These are phyloP conservation scores for Acleris literana DNA, from an alignment of 2,888 invertebrate genomes.

Conservation along the genomic window DNA sequence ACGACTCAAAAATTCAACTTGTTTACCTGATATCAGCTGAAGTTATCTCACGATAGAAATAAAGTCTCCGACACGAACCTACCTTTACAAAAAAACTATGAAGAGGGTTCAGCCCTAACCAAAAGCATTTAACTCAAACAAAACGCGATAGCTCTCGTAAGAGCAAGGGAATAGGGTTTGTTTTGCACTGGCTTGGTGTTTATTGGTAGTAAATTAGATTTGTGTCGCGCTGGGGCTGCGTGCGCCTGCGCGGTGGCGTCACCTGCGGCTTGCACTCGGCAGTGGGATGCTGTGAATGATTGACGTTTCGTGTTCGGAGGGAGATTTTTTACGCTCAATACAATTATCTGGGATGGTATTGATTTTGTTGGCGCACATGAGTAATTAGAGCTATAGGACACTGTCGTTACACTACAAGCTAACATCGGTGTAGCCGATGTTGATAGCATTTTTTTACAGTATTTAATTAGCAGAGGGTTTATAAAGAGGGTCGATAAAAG, in stretches of 20 bases:
- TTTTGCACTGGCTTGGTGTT: conserved; percentile 36
- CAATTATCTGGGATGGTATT: background rate
- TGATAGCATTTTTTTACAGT: too few relatives aligned
- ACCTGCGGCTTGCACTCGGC: conserved; percentile 57
- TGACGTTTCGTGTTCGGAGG: conserved; percentile 38
- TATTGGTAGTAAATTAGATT: conserved; percentile 41
- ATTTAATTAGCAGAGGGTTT: too few relatives aligned
- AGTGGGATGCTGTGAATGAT: conserved; percentile 39
- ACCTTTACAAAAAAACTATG: conserved; percentile 36
- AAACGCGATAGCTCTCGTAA: conserved; percentile 27
- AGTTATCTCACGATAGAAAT: conserved; percentile 33
- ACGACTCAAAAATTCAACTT: conserved; percentile 14
- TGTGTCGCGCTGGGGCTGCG: conserved; percentile 43
- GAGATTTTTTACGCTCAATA: conserved; percentile 12
- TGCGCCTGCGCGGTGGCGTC: conserved; percentile 65
- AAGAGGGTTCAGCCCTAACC: conserved; percentile 33
- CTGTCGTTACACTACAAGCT: too few relatives aligned
- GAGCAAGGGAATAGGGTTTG: conserved; percentile 40
- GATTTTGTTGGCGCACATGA: background rate
- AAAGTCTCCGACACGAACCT: conserved; percentile 30
- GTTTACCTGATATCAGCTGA: conserved; percentile 34
- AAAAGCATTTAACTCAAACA: background rate
- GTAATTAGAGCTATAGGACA: too few relatives aligned
- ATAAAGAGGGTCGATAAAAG: too few relatives aligned
- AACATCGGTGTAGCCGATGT: too few relatives aligned